These are phyloP conservation scores for Agraylea sexmaculata DNA, from an alignment of 1,140 invertebrate genomes.

Conservation along the genomic window DNA sequence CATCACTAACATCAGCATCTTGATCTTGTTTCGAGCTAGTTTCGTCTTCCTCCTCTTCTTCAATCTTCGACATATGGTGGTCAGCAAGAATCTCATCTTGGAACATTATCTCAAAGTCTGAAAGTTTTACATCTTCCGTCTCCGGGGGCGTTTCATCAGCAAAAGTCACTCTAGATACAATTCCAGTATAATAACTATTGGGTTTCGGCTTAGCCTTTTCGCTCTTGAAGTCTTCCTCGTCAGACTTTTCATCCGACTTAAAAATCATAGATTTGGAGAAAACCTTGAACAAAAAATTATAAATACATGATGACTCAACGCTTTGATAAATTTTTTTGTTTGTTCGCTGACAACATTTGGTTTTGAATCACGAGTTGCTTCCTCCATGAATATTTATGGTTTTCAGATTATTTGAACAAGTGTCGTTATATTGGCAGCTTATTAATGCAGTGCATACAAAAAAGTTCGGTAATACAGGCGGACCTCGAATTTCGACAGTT, in stretches of 20 bases:
- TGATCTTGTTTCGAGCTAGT: slow-evolving; percentile 7
- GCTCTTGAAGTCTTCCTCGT: slow-evolving; percentile 11
- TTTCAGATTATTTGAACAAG: no score
- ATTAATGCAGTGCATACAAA: no score
- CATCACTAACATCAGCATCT: slow-evolving; percentile 7
- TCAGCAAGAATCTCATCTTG: slow-evolving; percentile 34
- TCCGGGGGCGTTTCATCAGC: slow-evolving; percentile 32
- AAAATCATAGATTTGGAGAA: slow-evolving; percentile 41
- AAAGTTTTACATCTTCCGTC: slow-evolving; percentile 26
- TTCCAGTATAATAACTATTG: slow-evolving; percentile 9
- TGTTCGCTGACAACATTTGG: no score
- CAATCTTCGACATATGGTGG: slow-evolving; percentile 37
- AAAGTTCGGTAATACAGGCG: no score
- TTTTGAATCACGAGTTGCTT: no score
- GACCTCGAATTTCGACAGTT: no score
- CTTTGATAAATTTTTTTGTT: no score
- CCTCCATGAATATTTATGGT: no score
- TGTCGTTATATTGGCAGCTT: no score
- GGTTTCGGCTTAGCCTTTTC: slow-evolving; percentile 1
- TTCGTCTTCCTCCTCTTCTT: slow-evolving; percentile 35
- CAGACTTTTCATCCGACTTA: slow-evolving; percentile 29
- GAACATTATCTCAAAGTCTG: slow-evolving; percentile 43
- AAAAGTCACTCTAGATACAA: slow-evolving; percentile 35
- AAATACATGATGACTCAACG: no score
- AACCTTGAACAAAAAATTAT: slow-evolving; percentile 27